Conservation (phyloP, 1,140 invertebrate genomes). For the Cyphomyrmex costatus region DNA sequence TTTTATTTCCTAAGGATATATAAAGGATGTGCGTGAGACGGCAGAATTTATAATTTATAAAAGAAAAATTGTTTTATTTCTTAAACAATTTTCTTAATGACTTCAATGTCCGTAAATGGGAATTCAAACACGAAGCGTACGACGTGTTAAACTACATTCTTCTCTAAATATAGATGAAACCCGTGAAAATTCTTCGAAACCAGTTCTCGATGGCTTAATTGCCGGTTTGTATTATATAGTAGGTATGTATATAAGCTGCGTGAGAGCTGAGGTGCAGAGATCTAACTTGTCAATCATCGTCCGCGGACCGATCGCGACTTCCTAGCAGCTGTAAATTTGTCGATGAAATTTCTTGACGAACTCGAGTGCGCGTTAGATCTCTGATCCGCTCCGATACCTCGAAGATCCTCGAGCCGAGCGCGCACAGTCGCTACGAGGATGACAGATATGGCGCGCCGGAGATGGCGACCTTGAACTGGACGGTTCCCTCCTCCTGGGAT, state of each 20-base stretch:
- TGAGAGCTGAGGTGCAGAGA: not conserved
- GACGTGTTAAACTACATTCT: not conserved
- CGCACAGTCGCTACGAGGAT: slow-evolving; percentile 78
- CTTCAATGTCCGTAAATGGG: not conserved
- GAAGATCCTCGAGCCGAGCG: slow-evolving; percentile 79
- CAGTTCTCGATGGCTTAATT: slow-evolving; percentile 55
- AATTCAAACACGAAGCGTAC: not conserved
- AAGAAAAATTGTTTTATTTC: not conserved
- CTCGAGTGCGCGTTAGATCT: not conserved
- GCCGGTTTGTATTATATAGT: slow-evolving; percentile 32
- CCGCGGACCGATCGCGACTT: not conserved
- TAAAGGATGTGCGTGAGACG: not conserved
- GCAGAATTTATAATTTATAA: not conserved
- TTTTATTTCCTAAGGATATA: not conserved
- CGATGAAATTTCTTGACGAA: not conserved
- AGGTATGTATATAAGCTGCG: too few relatives aligned
- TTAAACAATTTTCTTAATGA: not conserved
- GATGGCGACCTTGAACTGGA: slow-evolving; percentile 80
- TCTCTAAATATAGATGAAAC: slow-evolving; percentile 50
- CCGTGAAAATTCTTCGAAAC: slow-evolving; percentile 30
- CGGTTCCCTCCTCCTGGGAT: slow-evolving; percentile 80
- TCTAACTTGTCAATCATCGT: slow-evolving; percentile 56
- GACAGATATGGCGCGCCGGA: slow-evolving; percentile 82
- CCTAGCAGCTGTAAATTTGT: slow-evolving; percentile 21
- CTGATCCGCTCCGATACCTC: slow-evolving; percentile 75